Evolutionary conservation across 1,140 invertebrate species (phyloP).

Genomic region (Caenorhabditis tropicalis): DNA sequence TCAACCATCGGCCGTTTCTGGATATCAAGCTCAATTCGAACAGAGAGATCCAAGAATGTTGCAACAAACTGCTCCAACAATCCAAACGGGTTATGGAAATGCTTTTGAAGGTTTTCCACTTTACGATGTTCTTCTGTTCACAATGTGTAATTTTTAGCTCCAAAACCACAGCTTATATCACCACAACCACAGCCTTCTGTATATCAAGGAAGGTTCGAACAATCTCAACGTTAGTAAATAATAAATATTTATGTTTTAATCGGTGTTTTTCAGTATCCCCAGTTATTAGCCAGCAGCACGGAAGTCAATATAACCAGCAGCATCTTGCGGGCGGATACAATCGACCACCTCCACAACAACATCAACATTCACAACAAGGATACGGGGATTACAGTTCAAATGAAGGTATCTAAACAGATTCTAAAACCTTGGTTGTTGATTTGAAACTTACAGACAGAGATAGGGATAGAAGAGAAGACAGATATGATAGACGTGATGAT

Average conservation of each 20-base stretch:
- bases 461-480: neutral
- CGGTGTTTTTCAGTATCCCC: neutral
- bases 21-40: conserved; percentile 1
- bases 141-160: too few species aligned
- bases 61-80: neutral
- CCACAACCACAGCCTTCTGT: neutral
- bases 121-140: too few species aligned
- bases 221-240: neutral
- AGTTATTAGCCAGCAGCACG: neutral
- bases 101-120: neutral
- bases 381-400: conserved; percentile 1
- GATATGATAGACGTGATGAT: conserved; percentile 3
- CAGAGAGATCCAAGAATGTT: conserved; percentile 1
- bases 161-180: neutral
- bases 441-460: too few species aligned
- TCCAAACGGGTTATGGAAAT: neutral
- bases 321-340: neutral
- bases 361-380: neutral
- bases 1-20: neutral
- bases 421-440: too few species aligned
- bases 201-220: conserved; percentile 12
- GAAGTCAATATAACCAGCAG: neutral
- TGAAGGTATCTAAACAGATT: too few species aligned
- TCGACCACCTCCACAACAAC: neutral
- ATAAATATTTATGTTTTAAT: neutral